Conservation (phyloP, 2,113 vertebrate species). For the Empidonax traillii region DNA sequence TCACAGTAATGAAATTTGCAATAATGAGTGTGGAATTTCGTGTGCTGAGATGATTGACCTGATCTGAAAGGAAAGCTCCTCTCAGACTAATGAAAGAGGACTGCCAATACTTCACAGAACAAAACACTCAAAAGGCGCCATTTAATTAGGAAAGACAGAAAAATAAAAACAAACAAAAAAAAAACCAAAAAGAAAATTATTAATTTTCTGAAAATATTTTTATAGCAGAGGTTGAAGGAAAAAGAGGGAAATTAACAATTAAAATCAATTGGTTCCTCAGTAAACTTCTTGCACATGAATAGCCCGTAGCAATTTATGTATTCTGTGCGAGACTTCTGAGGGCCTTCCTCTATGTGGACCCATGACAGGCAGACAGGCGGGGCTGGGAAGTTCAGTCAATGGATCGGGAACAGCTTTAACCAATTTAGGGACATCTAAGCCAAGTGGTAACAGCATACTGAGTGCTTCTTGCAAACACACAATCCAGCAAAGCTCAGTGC, state of each 20-base stretch:
- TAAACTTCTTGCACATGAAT: not conserved
- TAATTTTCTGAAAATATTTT: not conserved
- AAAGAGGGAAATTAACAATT: not conserved
- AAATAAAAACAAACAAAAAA: not conserved
- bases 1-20: not conserved
- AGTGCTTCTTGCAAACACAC: slow-evolving; percentile 36
- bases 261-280: not conserved
- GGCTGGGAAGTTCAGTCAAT: slow-evolving; percentile 8
- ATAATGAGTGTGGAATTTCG: not conserved
- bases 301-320: not conserved
- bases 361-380: not conserved
- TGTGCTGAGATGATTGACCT: not conserved
- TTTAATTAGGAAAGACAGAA: not conserved
- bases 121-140: not conserved
- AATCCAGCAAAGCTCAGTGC: not conserved
- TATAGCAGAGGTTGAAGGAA: not conserved
- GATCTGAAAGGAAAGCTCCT: not conserved
- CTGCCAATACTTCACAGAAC: not conserved
- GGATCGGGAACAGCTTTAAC: slow-evolving; percentile 59
- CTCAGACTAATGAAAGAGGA: not conserved
- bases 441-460: slow-evolving; percentile 42
- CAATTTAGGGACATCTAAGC: slow-evolving; percentile 40
- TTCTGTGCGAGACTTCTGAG: not conserved
- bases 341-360: not conserved
- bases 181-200: not conserved